Evolutionary conservation across 2,113 vertebrate species (phyloP).

Genomic region (Malaclemys terrapin): DNA sequence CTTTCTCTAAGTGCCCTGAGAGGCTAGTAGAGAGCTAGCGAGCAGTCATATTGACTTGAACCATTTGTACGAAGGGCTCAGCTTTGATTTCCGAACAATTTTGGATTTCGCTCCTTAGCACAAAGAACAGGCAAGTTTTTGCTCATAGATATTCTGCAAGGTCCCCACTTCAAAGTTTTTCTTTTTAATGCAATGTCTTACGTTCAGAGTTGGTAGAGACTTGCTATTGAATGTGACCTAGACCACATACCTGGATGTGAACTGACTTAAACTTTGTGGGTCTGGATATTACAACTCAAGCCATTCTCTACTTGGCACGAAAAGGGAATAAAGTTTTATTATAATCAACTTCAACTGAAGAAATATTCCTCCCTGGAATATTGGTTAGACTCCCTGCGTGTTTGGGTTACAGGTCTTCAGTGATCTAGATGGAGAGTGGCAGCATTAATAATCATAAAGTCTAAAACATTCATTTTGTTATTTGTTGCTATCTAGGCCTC

Average conservation of each 20-base stretch:
- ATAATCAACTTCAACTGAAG: neutral
- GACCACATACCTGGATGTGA: neutral
- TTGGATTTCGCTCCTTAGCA: neutral
- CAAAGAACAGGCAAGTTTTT: neutral
- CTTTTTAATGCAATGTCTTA: neutral
- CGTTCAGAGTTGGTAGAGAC: neutral
- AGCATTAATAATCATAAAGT: neutral
- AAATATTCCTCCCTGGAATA: neutral
- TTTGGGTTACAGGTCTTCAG: neutral
- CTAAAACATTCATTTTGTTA: fast-evolving
- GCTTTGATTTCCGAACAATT: neutral
- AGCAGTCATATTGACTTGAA: neutral
- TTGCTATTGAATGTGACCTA: neutral
- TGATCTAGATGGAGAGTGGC: neutral
- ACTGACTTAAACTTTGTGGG: neutral
- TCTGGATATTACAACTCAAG: neutral
- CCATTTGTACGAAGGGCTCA: neutral
- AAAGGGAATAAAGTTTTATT: neutral
- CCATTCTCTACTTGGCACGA: neutral
- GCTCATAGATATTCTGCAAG: neutral
- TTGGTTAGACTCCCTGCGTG: neutral
- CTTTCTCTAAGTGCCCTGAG: neutral
- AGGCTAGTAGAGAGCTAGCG: neutral
- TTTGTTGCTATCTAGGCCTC: fast-evolving
- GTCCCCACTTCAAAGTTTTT: neutral